Conservation (phyloP, 2,797 vertebrate species). For the Takifugu ocellatus region DNA sequence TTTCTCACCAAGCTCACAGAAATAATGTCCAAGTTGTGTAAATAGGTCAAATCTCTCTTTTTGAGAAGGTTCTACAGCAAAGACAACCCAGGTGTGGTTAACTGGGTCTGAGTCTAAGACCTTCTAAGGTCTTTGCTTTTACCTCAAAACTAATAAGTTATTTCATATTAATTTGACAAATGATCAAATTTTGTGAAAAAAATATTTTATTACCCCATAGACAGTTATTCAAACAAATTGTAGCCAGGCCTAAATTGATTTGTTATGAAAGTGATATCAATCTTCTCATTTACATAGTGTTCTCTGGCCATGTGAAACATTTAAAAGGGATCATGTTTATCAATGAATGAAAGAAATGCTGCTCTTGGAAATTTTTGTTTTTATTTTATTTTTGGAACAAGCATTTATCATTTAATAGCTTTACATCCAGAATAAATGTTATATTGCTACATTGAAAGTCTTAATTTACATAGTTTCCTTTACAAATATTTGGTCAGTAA, state of each 20-base stretch:
- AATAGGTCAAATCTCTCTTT: not conserved
- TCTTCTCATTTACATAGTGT: no score
- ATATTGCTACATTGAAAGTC: constrained; percentile 55
- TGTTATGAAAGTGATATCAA: no score
- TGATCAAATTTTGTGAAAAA: no score
- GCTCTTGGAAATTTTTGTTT: no score
- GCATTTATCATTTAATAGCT: constrained; percentile 52
- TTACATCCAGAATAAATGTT: constrained; percentile 55
- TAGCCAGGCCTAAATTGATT: no score
- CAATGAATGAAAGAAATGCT: not conserved
- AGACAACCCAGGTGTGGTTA: not conserved
- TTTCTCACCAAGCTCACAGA: not conserved
- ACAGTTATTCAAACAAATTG: no score
- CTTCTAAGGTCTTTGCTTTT: no score
- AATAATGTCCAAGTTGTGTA: not conserved
- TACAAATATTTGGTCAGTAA: constrained; percentile 59
- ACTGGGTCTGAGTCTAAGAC: no score
- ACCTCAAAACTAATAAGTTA: no score
- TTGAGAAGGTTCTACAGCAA: not conserved
- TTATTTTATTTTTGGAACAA: constrained; percentile 12
- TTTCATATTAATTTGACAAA: no score
- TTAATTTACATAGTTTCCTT: constrained; percentile 71
- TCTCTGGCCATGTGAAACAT: no score
- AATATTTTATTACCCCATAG: no score
- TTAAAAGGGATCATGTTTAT: not conserved